Evolutionary conservation across 92 coral and sea anemone species (phyloP), one percentile per base, ranked within the genome.

Genomic region (Zoanthus solanderi): DNA sequence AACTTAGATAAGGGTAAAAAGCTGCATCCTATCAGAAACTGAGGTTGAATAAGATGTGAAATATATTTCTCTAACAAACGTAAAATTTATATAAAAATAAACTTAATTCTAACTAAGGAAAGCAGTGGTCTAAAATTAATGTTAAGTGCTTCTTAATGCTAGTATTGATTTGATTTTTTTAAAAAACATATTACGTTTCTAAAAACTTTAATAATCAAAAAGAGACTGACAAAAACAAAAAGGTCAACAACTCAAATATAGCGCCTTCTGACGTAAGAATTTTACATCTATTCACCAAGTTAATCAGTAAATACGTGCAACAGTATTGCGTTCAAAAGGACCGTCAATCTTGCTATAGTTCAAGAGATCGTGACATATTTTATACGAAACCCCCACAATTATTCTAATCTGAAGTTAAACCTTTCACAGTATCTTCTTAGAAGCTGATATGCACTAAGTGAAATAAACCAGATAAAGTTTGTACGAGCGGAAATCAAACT

Each of bases 351-450:
- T 63, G 16, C 29, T 63, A 13, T 63, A 6, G 23, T 63, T 50
- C 56, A 50, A 50, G 69, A 23, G 29, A 16, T 23, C 69, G 69
- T 79, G 84, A 79, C 84, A 37, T 12, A 17, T 17, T 54, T 53
- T 79, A 60, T 60, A 60, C n/a, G 37, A 16, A 57, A 79, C 72
- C 84, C 84, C 84, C 71, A 48, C 71, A 79, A 28, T 66, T 42
- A 34, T 29, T 47, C 79, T 16, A 44, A 42, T 45, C 23, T 18
- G 37, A 61, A 11, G 10, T 18, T 58, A 79, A 54, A 37, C 71
- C 31, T 53, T 56, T 17, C 32, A 60, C 8, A 31, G 14, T 13
- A 29, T 60, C 12, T 34, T 32, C 31, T 14, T 58, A 54, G 32
- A 29, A 30, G 67, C 30, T 79, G 71, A 79, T 79, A 79, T 18